Evolutionary conservation across 2,113 vertebrate species (phyloP).

Genomic region (Mugil cephalus): DNA sequence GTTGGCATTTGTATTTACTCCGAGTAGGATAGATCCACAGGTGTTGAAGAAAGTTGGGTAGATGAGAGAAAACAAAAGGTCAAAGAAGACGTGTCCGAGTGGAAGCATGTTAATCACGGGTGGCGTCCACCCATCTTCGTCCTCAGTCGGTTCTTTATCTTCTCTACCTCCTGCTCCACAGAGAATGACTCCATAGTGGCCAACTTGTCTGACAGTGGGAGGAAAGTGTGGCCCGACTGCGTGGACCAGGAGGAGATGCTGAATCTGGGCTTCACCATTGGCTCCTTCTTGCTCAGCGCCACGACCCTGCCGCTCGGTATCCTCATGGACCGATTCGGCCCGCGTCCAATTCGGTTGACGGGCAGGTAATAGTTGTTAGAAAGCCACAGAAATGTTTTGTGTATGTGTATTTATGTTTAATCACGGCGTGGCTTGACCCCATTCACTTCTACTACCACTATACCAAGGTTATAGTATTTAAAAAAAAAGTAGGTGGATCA

Average conservation of each 20-base stretch:
- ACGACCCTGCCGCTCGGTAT: conserved; percentile 91
- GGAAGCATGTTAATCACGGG: too few species aligned
- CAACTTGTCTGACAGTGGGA: too few species aligned
- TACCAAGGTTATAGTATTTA: not conserved
- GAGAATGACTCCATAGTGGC: conserved; percentile 65
- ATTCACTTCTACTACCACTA: not conserved
- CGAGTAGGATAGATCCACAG: too few species aligned
- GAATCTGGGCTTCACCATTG: conserved; percentile 92
- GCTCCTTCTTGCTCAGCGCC: conserved; percentile 92
- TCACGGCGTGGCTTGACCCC: not conserved
- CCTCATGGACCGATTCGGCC: conserved; percentile 92
- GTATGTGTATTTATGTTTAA: not conserved
- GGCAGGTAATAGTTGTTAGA: conserved; percentile 85
- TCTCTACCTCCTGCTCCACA: conserved; percentile 10
- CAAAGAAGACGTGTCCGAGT: too few species aligned
- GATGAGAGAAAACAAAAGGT: too few species aligned
- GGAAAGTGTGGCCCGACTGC: conserved; percentile 83
- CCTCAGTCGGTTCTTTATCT: too few species aligned
- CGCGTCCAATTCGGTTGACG: conserved; percentile 87
- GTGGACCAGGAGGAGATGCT: conserved; percentile 91
- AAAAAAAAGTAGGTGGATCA: conserved; percentile 14
- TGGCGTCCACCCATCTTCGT: too few species aligned
- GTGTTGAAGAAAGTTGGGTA: too few species aligned
- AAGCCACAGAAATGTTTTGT: not conserved
- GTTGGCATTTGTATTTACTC: too few species aligned